phyloP scores from a whole-genome alignment of 2,888 invertebrate species.

The Neuroscelio doddi region DNA sequence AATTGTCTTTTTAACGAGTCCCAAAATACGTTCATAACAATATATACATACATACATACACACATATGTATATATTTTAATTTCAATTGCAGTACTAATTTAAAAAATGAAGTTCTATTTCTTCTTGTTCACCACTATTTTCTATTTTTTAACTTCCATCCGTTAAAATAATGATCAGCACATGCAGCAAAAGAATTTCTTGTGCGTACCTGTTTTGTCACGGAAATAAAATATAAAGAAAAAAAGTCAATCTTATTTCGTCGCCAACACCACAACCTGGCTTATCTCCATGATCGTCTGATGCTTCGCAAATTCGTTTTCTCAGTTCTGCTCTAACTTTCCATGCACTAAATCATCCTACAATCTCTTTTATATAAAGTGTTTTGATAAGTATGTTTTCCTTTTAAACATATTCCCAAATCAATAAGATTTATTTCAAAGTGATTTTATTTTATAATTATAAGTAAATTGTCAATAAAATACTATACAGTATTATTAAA shows the following conservation, averaged over 20 bases:
- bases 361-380: constrained; percentile 9
- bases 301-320: constrained; percentile 33
- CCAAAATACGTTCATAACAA: too few relatives aligned
- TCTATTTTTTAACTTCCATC: constrained; percentile 28
- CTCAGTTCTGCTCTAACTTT: constrained; percentile 30
- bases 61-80: too few relatives aligned
- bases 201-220: constrained; percentile 13
- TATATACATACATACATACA: too few relatives aligned
- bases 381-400: too few relatives aligned
- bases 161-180: constrained; percentile 51
- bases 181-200: constrained; percentile 49
- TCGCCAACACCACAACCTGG: constrained; percentile 34
- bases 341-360: constrained; percentile 8
- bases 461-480: too few relatives aligned
- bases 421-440: too few relatives aligned
- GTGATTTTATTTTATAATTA: too few relatives aligned
- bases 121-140: too few relatives aligned
- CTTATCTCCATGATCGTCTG: constrained; percentile 18
- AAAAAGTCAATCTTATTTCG: constrained; percentile 34
- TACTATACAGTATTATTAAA: too few relatives aligned
- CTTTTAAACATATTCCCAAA: constrained; percentile 24
- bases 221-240: constrained; percentile 5
- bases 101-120: too few relatives aligned
- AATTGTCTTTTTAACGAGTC: too few relatives aligned
- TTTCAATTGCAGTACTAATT: too few relatives aligned